A percentile compares a stretch with the other conserved stretches of the same genome.
These are phyloP conservation scores for Palythoa caribaeorum DNA, from an alignment of 92 coral and sea anemone genomes.

Conservation along the genomic window DNA sequence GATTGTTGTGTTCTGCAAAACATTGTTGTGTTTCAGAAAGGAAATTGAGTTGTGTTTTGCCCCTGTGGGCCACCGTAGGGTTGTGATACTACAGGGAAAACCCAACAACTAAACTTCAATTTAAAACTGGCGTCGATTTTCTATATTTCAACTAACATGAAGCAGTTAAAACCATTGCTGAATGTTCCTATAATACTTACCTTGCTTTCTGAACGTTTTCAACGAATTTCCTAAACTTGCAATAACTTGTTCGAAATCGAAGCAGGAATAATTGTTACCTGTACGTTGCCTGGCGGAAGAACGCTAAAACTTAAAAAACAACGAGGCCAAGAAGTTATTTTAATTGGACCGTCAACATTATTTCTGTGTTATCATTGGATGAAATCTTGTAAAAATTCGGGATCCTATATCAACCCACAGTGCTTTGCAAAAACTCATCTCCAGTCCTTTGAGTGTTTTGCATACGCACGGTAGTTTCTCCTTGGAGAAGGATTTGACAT, in stretches of 20 bases:
- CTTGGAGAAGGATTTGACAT: no score
- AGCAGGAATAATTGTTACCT: not conserved
- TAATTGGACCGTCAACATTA: not conserved
- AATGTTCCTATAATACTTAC: conserved; percentile 53
- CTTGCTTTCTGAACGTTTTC: conserved; percentile 73
- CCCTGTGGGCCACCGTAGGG: no score
- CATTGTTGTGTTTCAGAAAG: no score
- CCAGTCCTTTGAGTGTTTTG: not conserved
- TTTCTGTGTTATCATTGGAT: conserved; percentile 53
- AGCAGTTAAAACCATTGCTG: not conserved
- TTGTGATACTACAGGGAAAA: conserved; percentile 34
- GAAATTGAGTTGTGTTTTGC: no score
- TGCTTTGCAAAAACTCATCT: conserved; percentile 32
- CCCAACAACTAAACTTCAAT: not conserved
- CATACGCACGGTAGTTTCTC: no score
- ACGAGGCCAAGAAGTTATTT: not conserved
- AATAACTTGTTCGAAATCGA: not conserved
- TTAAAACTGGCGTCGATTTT: no score
- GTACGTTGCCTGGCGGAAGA: conserved; percentile 16
- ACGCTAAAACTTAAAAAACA: not conserved
- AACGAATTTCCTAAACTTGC: conserved; percentile 58
- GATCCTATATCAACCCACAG: conserved; percentile 81
- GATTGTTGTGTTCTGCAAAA: no score
- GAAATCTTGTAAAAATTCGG: conserved; percentile 49
- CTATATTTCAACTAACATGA: not conserved